Evolutionary conservation across 2,113 vertebrate species (phyloP), one percentile per base, ranked within the genome.

Genomic region (Megaceryle maxima): DNA sequence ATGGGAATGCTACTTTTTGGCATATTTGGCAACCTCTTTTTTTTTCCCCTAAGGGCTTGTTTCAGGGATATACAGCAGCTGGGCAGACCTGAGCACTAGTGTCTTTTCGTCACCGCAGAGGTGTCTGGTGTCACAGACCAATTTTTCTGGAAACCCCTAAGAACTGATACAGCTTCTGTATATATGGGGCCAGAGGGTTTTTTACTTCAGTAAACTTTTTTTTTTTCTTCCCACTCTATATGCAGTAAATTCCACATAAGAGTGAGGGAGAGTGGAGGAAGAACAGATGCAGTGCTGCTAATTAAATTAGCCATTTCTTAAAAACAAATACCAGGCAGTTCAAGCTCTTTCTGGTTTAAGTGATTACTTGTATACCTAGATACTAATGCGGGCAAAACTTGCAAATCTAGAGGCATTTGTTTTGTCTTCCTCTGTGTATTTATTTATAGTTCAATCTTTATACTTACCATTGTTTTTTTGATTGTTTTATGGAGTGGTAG

Each of bases 281-380:
- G 51, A 96, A 51, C 63, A 76, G 63, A 80, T 7, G 16, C 55
- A 80, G 37, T 4, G 4, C 15, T 83, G 37, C n/a, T 90, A 83
- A 90, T 92, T 93, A 43, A 92, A 73, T 95, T 41, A 86, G 11
- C 46, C 15, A 19, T 91, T 95, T 91, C 75, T 93, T 88, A 90
- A 87, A 92, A 94, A 16, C n/a, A 87, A 84, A 81, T 76, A 82
- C 22, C n/a, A 83, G 50, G 28, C 63, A 48, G 37, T 68, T 93
- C 29, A 66, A 4, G 69, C 81, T 88, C 41, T 70, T 93, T 83
- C 62, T 88, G 72, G 33, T 86, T 80, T 86, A 53, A 83, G 46
- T 11, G 3, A n/a, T 91, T 90, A 29, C 9, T 94, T 89, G 3
- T n/a, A 56, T 72, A 37, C 64, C 50, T 48, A 60, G 39, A 81